Conservation (phyloP, 2,797 vertebrate genomes). For the Rhinatrema bivittatum region DNA sequence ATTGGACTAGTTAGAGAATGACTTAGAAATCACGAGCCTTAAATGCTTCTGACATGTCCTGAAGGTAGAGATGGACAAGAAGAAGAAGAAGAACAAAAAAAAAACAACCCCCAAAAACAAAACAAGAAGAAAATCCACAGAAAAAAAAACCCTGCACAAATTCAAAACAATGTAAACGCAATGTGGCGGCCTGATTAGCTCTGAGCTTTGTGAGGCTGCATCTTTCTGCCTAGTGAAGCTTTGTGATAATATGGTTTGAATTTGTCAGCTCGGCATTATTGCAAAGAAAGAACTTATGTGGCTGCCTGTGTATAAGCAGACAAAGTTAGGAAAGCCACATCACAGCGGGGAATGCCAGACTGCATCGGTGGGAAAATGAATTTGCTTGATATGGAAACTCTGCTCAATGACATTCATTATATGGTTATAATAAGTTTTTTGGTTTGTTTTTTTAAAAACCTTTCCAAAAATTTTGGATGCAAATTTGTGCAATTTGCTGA, state of each 20-base stretch:
- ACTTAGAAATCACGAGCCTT: no score
- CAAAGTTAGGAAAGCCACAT: constrained; percentile 17
- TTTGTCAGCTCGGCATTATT: background rate
- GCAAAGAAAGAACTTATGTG: constrained; percentile 16
- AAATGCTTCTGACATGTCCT: no score
- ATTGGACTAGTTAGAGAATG: no score
- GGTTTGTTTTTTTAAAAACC: no score
- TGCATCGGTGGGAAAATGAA: constrained; percentile 16
- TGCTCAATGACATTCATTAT: constrained; percentile 13
- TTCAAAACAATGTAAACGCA: background rate
- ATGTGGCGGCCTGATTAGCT: background rate
- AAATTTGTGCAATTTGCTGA: constrained; percentile 34
- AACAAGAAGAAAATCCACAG: accelerated
- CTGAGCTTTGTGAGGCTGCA: accelerated
- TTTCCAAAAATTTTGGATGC: constrained; percentile 16
- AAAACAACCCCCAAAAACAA: accelerated
- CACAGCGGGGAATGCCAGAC: constrained; percentile 13
- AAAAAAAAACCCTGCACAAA: background rate
- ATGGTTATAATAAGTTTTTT: constrained; percentile 37
- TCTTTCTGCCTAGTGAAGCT: background rate
- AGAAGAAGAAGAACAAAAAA: background rate
- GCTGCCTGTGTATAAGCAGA: constrained; percentile 11
- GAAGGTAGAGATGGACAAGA: background rate
- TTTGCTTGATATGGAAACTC: constrained; percentile 22
- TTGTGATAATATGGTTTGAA: background rate